Evolutionary conservation across 2,888 invertebrate species (phyloP).

Genomic region (Cosmia pyralina): DNA sequence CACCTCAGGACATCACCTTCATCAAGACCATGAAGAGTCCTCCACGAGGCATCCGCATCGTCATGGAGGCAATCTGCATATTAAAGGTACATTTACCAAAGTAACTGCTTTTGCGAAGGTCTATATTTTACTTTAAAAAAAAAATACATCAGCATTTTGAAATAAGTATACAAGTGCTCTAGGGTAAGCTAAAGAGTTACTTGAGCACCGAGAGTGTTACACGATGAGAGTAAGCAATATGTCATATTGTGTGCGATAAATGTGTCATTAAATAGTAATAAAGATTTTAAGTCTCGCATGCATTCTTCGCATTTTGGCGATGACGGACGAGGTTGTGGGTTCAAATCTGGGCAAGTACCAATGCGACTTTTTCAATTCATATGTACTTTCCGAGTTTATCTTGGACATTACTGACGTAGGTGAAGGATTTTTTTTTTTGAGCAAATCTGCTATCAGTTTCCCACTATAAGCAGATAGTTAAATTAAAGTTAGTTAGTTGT

Average conservation of each 20-base stretch:
- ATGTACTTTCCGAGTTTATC: background rate
- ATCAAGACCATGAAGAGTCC: conserved; percentile 99
- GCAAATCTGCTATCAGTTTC: too few species aligned
- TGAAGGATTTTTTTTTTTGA: too few species aligned
- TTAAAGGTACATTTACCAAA: conserved; percentile 91
- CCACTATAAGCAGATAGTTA: too few species aligned
- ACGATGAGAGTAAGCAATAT: background rate
- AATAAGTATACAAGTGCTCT: background rate
- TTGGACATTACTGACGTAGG: too few species aligned
- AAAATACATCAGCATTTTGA: background rate
- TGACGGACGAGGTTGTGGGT: background rate
- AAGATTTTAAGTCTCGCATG: background rate
- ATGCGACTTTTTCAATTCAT: background rate
- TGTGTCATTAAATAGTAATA: background rate
- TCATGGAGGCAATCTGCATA: conserved; percentile 99
- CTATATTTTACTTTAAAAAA: background rate
- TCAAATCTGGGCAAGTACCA: background rate
- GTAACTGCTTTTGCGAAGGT: background rate
- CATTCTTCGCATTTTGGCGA: background rate
- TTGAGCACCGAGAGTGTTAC: background rate
- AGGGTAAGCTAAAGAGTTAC: background rate
- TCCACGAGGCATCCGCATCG: conserved; percentile 96
- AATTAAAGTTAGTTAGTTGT: too few species aligned
- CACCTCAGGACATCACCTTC: conserved; percentile 96
- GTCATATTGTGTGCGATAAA: background rate